Evolutionary conservation across 2,888 invertebrate genomes (phyloP).

Genomic region (Cyaniris semiargus): DNA sequence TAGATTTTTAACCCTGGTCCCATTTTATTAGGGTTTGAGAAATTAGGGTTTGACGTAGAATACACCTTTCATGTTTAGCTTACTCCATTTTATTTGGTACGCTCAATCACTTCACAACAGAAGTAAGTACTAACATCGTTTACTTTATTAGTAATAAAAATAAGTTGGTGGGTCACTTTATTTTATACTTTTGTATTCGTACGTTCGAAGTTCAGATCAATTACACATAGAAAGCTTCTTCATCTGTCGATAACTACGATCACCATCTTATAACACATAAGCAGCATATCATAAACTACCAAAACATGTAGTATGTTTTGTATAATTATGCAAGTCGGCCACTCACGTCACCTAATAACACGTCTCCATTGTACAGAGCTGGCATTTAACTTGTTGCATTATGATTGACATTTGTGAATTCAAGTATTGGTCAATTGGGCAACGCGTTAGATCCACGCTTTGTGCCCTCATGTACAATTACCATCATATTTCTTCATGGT

Average conservation of each 20-base stretch:
- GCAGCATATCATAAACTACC: not conserved
- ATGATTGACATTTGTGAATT: conserved; percentile 55
- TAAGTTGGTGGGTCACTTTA: too few species aligned
- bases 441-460: conserved; percentile 13
- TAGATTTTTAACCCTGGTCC: too few species aligned
- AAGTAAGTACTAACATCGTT: too few species aligned
- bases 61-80: too few species aligned
- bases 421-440: conserved; percentile 56
- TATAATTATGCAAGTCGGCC: conserved; percentile 29
- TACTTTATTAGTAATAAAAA: too few species aligned
- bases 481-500: conserved; percentile 6
- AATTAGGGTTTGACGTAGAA: too few species aligned
- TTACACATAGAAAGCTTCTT: not conserved
- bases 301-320: conserved; percentile 17
- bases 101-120: too few species aligned
- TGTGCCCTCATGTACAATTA: conserved; percentile 7
- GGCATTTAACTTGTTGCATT: conserved; percentile 33
- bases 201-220: not conserved
- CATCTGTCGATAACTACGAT: not conserved
- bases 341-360: conserved; percentile 28
- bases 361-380: conserved; percentile 30
- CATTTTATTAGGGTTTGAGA: too few species aligned
- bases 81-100: too few species aligned
- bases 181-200: too few species aligned
- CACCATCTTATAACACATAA: not conserved